Base-by-base conservation (phyloP, 2,888 invertebrate species). In the Listrodromus nycthemerus region DNA sequence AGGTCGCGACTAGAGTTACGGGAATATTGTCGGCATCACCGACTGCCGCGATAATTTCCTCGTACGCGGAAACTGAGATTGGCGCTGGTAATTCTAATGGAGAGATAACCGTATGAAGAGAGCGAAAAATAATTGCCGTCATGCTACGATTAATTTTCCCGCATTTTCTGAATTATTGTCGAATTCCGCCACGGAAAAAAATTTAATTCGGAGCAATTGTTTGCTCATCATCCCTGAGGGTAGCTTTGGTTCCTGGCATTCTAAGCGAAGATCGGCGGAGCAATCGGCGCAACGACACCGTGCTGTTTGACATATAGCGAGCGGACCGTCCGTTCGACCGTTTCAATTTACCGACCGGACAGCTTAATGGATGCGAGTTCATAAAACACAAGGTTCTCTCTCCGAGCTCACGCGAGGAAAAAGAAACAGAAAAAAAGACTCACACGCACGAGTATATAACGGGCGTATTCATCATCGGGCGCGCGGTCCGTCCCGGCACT, bases 271-370 rank as follows among this genome's bases (percentile, higher is more conserved):
- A 82, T 83, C 83, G 80, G 83, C 83, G 33, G 67, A 77, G 80
- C 87, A 86, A 86, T 86, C 84, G 87, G 84, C 85, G 82, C 87
- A 85, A 86, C 86, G 87, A 87, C 86, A 86, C 82, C 85, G 85
- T 86, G 82, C 85, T 83, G 86, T 82, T 86, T 87, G 87, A 87
- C 86, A 84, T 86, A 88, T 88, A 83, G 86, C 84, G 82, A 50
- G 74, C 81, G 70, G 84, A 86, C 84, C 85, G 85, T 78, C 82
- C 82, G 84, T 87, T 86, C 83, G 84, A 86, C 86, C 87, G 86
- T 86, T 88, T 88, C 87, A 88, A 88, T 88, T 88, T 88, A 87
- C 87, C 67, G 84, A 74, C 79, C 78, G 82, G 87, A 87, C 88
- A 87, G 86, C 78, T 81, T 87, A 86, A 88, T 85, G 82, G 85